Evolutionary conservation across 2,113 vertebrate species (phyloP).

Genomic region (Gallinago paraguaiae): DNA sequence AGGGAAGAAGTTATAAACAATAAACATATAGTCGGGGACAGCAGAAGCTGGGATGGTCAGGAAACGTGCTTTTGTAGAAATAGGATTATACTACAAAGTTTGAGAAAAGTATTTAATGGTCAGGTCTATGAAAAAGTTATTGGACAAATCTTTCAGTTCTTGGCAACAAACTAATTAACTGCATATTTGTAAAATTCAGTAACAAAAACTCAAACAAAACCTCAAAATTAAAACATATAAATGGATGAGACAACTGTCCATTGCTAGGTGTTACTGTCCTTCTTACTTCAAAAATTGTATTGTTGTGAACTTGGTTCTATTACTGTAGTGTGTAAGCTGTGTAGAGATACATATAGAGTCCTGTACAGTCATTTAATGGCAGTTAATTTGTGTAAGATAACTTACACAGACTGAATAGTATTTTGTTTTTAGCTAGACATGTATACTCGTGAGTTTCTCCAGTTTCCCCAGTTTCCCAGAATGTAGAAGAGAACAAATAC

Average conservation of each 20-base stretch:
- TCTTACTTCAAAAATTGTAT: background rate
- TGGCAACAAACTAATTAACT: background rate
- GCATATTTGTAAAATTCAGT: background rate
- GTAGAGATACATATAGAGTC: background rate
- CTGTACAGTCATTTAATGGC: background rate
- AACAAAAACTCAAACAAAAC: background rate
- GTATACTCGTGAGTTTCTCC: background rate
- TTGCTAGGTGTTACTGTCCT: background rate
- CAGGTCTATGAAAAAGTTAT: background rate
- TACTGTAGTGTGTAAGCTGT: background rate
- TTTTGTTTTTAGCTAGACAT: background rate
- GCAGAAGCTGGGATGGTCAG: background rate
- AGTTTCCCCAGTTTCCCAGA: background rate
- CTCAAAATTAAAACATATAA: background rate
- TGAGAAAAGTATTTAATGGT: background rate
- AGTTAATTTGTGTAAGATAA: background rate
- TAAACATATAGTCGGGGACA: background rate
- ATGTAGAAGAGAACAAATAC: background rate
- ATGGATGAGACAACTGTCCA: background rate
- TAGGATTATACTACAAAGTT: background rate
- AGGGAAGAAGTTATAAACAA: background rate
- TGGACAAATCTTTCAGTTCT: background rate
- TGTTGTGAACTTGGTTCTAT: background rate
- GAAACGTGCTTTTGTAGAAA: background rate
- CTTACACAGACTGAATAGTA: background rate